Evolutionary conservation across 2,888 invertebrate species (phyloP).

Genomic region (Arrhopalites spinosus): DNA sequence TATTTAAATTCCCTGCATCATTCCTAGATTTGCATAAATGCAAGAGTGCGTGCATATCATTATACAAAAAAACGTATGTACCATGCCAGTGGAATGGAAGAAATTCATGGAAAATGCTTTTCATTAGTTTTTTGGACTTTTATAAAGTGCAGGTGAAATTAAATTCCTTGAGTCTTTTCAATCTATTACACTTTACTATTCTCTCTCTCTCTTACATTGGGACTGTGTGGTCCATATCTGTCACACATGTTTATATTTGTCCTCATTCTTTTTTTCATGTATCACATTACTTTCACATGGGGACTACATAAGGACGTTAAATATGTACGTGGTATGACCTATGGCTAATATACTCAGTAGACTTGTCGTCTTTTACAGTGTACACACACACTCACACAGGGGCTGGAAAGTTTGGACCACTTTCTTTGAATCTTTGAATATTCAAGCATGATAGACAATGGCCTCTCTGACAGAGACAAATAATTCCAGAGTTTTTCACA

Average conservation of each 20-base stretch:
- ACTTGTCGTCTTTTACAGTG: slow-evolving; percentile 25
- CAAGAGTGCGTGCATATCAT: not conserved
- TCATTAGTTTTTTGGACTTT: not conserved
- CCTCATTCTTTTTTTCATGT: not conserved
- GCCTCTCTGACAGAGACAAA: slow-evolving; percentile 45
- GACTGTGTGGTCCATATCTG: not conserved
- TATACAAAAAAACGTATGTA: not conserved
- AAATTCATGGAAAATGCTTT: not conserved
- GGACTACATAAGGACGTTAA: no score
- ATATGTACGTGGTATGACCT: not conserved
- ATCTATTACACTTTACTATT: not conserved
- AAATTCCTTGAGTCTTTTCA: not conserved
- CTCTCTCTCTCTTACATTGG: not conserved
- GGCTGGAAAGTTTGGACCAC: slow-evolving; percentile 17
- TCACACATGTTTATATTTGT: not conserved
- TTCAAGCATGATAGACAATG: slow-evolving; percentile 26
- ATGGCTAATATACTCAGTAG: slow-evolving; percentile 27
- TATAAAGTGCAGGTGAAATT: slow-evolving; percentile 27
- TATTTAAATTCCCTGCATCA: slow-evolving; percentile 4
- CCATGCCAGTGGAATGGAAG: not conserved
- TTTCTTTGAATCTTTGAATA: slow-evolving; percentile 21
- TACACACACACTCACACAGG: not conserved
- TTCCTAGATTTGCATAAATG: slow-evolving; percentile 25
- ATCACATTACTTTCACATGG: slow-evolving; percentile 2
- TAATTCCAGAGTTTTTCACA: slow-evolving; percentile 35